Percentiles rank a stretch among this genome's conserved stretches.
Evolutionary conservation across 2,797 vertebrate species (phyloP).

Genomic region (Girardinus metallicus): DNA sequence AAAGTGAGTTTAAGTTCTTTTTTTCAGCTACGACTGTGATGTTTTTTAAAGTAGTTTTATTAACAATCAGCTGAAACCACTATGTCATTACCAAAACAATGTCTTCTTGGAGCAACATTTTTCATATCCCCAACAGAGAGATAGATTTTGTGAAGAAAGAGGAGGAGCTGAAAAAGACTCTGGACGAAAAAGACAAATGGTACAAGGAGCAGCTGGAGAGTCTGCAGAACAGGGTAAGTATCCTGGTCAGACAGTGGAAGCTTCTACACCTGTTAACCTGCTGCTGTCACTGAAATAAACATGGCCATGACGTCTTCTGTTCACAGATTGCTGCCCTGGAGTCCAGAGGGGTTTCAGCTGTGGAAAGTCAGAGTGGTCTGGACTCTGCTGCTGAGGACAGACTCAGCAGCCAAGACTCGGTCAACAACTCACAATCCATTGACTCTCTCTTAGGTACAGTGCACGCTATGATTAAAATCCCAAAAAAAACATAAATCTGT

Average conservation of each 20-base stretch:
- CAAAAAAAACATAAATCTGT: background rate
- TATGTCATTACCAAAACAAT: slow-evolving; percentile 18
- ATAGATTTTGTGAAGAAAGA: slow-evolving; percentile 91
- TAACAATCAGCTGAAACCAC: slow-evolving; percentile 5
- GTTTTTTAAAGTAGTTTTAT: background rate
- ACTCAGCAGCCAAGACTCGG: slow-evolving; percentile 50
- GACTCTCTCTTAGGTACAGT: slow-evolving; percentile 72
- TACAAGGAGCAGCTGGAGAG: slow-evolving; percentile 85
- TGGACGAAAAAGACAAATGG: slow-evolving; percentile 87
- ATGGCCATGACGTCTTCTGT: slow-evolving; percentile 47
- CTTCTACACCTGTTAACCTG: slow-evolving; percentile 5
- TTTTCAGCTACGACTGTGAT: no score
- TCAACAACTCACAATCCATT: slow-evolving; percentile 71
- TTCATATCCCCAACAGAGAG: slow-evolving; percentile 82
- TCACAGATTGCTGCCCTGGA: slow-evolving; percentile 83
- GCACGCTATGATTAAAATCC: background rate
- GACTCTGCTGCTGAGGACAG: slow-evolving; percentile 57
- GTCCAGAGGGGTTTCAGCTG: slow-evolving; percentile 66
- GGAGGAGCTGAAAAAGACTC: slow-evolving; percentile 83
- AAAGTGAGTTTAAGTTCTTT: slow-evolving; percentile 82
- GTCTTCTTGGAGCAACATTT: slow-evolving; percentile 32
- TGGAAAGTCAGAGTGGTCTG: slow-evolving; percentile 30
- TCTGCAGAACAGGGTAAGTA: slow-evolving; percentile 84
- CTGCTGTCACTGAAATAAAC: slow-evolving; percentile 22
- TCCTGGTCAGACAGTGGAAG: background rate